Evolutionary conservation across 1,140 invertebrate genomes (phyloP).

Genomic region (fruit fly (Drosophila melanogaster)): DNA sequence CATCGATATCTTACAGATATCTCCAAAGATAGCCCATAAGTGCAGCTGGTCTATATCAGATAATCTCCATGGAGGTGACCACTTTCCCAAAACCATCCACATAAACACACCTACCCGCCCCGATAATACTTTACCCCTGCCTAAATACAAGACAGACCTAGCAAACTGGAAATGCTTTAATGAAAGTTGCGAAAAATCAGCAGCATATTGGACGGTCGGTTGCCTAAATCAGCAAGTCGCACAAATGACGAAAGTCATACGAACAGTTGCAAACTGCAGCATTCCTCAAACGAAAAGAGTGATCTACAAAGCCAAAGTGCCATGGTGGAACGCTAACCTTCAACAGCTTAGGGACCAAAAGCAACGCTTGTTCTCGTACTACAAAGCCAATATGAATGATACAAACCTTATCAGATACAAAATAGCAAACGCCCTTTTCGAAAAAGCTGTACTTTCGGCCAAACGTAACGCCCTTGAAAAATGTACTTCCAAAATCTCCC

Average conservation of each 20-base stretch:
- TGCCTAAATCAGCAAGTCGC: too few species aligned
- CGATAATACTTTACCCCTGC: too few species aligned
- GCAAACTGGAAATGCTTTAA: not conserved
- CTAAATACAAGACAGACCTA: not conserved
- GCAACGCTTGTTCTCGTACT: too few species aligned
- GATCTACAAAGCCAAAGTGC: too few species aligned
- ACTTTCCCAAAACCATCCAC: not conserved
- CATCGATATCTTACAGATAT: not conserved
- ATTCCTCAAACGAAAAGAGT: too few species aligned
- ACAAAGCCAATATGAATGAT: too few species aligned
- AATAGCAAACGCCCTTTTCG: not conserved
- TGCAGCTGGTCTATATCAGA: not conserved
- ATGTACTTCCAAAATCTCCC: conserved; percentile 21
- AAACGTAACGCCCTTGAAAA: conserved; percentile 24
- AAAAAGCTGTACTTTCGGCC: too few species aligned
- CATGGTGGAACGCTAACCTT: not conserved
- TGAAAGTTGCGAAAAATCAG: not conserved
- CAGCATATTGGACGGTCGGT: too few species aligned
- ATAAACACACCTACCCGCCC: too few species aligned
- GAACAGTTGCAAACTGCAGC: too few species aligned
- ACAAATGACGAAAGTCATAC: too few species aligned
- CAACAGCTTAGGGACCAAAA: not conserved
- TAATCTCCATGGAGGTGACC: not conserved
- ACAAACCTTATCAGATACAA: too few species aligned
- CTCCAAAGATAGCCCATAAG: not conserved